phyloP scores from a whole-genome alignment of 2,888 invertebrate genomes.

The Rhyacophila evoluta region DNA sequence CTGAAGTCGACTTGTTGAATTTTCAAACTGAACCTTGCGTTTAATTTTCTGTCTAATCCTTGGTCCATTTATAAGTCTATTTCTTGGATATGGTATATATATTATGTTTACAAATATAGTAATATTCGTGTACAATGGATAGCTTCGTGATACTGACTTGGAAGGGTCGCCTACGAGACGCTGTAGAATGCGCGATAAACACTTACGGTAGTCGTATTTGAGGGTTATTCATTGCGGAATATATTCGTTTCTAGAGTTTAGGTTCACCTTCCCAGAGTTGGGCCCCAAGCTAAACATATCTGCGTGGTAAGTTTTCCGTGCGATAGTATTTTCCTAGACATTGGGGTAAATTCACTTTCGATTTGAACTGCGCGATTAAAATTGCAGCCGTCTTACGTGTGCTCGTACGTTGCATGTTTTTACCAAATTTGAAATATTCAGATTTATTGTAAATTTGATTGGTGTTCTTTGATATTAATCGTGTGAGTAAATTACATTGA shows the following conservation, averaged over 20 bases:
- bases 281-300: neutral
- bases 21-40: too few species aligned
- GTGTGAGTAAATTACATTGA: neutral
- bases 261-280: too few species aligned
- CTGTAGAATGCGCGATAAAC: conserved; percentile 43
- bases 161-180: neutral
- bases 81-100: too few species aligned
- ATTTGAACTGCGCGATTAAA: neutral
- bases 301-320: neutral
- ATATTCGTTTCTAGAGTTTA: neutral
- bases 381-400: neutral
- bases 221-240: conserved; percentile 28
- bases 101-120: too few species aligned
- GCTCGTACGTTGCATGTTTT: neutral
- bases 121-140: too few species aligned
- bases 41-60: too few species aligned
- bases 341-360: too few species aligned
- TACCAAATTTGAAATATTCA: neutral
- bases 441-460: neutral
- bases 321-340: conserved; percentile 28
- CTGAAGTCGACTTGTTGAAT: too few species aligned
- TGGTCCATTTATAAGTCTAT: too few species aligned
- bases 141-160: too few species aligned
- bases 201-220: conserved; percentile 32
- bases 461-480: too few species aligned